phyloP scores from a whole-genome alignment of 2,888 invertebrate genomes.

The Polia nebulosa region DNA sequence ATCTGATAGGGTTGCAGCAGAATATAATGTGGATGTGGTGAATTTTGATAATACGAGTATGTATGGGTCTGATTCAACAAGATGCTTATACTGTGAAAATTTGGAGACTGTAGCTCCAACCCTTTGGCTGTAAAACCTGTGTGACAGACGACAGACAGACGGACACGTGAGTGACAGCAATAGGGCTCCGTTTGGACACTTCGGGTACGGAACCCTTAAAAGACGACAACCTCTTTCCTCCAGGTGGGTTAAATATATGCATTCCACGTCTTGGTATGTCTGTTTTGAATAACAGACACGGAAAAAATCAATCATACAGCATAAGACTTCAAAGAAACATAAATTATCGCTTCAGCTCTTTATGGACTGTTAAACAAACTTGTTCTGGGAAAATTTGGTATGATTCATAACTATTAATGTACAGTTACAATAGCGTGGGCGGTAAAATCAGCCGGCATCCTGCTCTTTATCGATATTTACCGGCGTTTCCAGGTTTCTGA shows the following conservation, averaged over 20 bases:
- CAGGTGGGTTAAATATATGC: neutral
- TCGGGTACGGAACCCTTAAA: too few relatives aligned
- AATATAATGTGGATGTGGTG: too few relatives aligned
- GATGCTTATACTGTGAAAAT: too few relatives aligned
- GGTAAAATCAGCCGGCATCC: slow-evolving; percentile 17
- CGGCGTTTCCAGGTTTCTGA: slow-evolving; percentile 19
- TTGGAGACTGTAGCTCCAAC: too few relatives aligned
- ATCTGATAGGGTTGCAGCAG: too few relatives aligned
- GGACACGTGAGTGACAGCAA: too few relatives aligned
- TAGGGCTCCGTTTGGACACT: too few relatives aligned
- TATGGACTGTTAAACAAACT: slow-evolving; percentile 27
- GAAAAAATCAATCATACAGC: slow-evolving; percentile 17
- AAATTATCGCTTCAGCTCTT: slow-evolving; percentile 31
- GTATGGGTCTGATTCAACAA: too few relatives aligned
- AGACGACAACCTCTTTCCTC: neutral
- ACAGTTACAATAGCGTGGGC: slow-evolving; percentile 3
- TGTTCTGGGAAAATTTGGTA: slow-evolving; percentile 27
- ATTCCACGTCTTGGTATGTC: neutral
- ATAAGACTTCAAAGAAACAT: slow-evolving; percentile 28
- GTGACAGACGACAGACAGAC: too few relatives aligned
- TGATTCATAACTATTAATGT: slow-evolving; percentile 33
- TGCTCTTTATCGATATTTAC: slow-evolving; percentile 18
- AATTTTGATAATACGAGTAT: too few relatives aligned
- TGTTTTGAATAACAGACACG: slow-evolving; percentile 11
- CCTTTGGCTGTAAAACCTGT: too few relatives aligned